phyloP scores from a whole-genome alignment of 1,140 invertebrate species.

The Drosophila mojavensis region DNA sequence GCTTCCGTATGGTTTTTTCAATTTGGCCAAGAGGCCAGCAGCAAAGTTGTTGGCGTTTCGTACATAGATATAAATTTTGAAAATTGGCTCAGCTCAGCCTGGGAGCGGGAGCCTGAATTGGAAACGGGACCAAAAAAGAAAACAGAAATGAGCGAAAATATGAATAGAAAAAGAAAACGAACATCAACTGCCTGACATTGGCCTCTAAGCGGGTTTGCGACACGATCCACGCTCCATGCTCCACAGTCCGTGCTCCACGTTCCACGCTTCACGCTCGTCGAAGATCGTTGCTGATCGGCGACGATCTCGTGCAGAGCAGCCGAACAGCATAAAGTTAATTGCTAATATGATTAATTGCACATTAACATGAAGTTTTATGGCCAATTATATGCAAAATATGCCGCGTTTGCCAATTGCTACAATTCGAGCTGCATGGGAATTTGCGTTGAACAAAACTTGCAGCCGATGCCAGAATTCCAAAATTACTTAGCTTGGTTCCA shows the following conservation, averaged over 20 bases:
- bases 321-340: constrained; percentile 83
- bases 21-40: constrained; percentile 60
- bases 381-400: constrained; percentile 80
- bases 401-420: constrained; percentile 57
- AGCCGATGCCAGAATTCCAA: not conserved
- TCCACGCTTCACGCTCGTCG: constrained; percentile 15
- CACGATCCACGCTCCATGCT: constrained; percentile 45
- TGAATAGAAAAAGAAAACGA: not conserved
- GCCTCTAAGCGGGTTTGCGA: constrained; percentile 64
- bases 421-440: constrained; percentile 52
- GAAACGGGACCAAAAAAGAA: constrained; percentile 28
- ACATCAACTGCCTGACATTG: constrained; percentile 25
- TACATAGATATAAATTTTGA: constrained; percentile 78
- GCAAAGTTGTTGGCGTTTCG: constrained; percentile 68
- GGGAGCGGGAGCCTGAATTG: constrained; percentile 45
- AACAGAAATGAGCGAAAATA: not conserved
- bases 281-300: constrained; percentile 33
- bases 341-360: constrained; percentile 83
- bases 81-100: constrained; percentile 69
- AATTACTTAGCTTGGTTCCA: not conserved
- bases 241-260: constrained; percentile 28
- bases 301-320: constrained; percentile 72
- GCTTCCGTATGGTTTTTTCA: constrained; percentile 74
- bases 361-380: constrained; percentile 83
- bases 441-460: constrained; percentile 2